A percentile compares a stretch with the other conserved stretches of the same genome.
Evolutionary conservation across 2,113 vertebrate genomes (phyloP).

Genomic region (Cyprinodon brontotheroides): DNA sequence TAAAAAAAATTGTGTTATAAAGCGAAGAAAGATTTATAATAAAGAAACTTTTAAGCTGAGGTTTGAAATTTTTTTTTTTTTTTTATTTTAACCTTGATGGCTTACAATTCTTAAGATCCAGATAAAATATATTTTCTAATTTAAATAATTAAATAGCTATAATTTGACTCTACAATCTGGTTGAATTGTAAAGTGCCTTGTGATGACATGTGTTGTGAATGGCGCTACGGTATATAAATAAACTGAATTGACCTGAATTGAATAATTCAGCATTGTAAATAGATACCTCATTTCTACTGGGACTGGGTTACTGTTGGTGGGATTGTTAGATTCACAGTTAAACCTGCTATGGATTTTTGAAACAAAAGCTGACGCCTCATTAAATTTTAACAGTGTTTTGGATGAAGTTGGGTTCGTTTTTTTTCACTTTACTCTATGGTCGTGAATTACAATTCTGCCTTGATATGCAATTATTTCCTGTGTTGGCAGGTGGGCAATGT

Average conservation of each 20-base stretch:
- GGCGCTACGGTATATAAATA: too few species aligned
- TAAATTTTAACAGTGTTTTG: conserved; percentile 43
- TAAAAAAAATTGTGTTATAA: too few species aligned
- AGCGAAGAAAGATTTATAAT: neutral
- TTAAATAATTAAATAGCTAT: neutral
- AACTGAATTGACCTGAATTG: too few species aligned
- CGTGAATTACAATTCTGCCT: conserved; percentile 28
- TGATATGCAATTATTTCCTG: conserved; percentile 48
- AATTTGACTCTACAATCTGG: too few species aligned
- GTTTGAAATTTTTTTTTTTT: neutral
- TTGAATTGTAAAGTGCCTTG: too few species aligned
- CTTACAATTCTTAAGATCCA: neutral
- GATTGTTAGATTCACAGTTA: conserved; percentile 30
- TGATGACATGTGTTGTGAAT: too few species aligned
- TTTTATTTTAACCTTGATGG: neutral
- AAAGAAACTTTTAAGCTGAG: neutral
- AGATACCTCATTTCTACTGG: neutral
- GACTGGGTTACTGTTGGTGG: conserved; percentile 21
- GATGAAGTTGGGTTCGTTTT: conserved; percentile 37
- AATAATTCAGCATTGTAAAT: neutral
- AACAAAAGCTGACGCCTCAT: conserved; percentile 28
- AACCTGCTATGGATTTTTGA: conserved; percentile 17
- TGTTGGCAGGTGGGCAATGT: conserved; percentile 44
- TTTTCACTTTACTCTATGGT: conserved; percentile 21
- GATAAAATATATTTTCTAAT: neutral